These are phyloP conservation scores for Drosophila bocqueti DNA, from an alignment of 1,140 invertebrate genomes.

Conservation along the genomic window DNA sequence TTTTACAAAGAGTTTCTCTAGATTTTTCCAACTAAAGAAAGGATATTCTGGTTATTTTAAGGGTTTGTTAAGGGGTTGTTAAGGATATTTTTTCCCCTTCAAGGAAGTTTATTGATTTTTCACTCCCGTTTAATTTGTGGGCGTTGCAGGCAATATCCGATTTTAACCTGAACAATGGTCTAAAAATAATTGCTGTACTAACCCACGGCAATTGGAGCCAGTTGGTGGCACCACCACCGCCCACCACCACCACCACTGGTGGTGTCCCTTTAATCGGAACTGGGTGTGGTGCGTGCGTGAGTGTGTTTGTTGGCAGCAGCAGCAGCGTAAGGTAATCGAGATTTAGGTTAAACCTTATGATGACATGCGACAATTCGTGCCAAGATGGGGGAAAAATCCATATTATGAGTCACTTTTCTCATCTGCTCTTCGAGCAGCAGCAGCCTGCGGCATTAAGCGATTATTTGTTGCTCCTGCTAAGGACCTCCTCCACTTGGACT, in stretches of 20 bases:
- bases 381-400: constrained; percentile 71
- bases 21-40: not conserved
- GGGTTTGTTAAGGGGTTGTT: constrained; percentile 6
- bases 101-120: constrained; percentile 67
- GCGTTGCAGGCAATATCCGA: constrained; percentile 43
- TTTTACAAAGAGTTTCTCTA: not conserved
- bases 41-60: not conserved
- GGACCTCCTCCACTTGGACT: constrained; percentile 41
- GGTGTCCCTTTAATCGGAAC: constrained; percentile 34
- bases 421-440: constrained; percentile 18
- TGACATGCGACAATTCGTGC: constrained; percentile 77
- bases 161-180: constrained; percentile 27
- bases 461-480: constrained; percentile 50
- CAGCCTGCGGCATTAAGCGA: constrained; percentile 10
- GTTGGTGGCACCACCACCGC: constrained; percentile 12
- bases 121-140: constrained; percentile 33
- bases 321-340: constrained; percentile 63
- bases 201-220: constrained; percentile 19
- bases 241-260: not conserved
- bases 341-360: constrained; percentile 82
- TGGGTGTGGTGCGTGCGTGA: constrained; percentile 78
- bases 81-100: constrained; percentile 4
- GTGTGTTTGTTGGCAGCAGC: constrained; percentile 3
- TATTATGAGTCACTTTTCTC: constrained; percentile 70
- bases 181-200: constrained; percentile 49